phyloP scores from a whole-genome alignment of 2,113 vertebrate genomes.

The Oreotrochilus melanogaster region DNA sequence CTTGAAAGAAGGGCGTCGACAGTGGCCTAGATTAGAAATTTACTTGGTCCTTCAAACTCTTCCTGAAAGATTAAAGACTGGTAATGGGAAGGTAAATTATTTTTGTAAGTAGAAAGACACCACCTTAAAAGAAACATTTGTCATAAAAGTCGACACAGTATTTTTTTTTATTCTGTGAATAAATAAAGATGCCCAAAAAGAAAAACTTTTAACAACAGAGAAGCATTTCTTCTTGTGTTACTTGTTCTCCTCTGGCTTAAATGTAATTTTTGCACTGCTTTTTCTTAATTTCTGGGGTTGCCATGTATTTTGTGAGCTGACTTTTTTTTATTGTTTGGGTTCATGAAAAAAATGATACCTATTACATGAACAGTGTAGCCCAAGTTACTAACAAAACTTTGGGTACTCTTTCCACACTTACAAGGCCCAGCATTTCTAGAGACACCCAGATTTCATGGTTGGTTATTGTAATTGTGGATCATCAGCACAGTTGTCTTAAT shows the following conservation, averaged over 20 bases:
- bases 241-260: neutral
- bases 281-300: neutral
- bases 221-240: neutral
- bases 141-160: neutral
- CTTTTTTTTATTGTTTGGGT: neutral
- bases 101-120: conserved; percentile 5
- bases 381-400: neutral
- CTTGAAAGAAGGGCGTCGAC: neutral
- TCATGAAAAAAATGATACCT: neutral
- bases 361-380: neutral
- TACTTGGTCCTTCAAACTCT: neutral
- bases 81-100: conserved; percentile 16
- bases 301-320: neutral
- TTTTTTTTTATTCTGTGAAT: neutral
- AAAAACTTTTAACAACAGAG: neutral
- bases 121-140: neutral
- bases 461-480: neutral
- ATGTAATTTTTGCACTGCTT: neutral
- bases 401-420: neutral
- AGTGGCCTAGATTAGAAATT: conserved; percentile 2
- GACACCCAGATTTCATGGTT: neutral
- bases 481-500: neutral
- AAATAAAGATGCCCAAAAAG: neutral
- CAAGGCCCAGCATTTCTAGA: neutral
- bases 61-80: neutral